Evolutionary conservation across 2,113 vertebrate genomes (phyloP), one percentile per base, ranked within the genome.

Genomic region (Scolopax mira): DNA sequence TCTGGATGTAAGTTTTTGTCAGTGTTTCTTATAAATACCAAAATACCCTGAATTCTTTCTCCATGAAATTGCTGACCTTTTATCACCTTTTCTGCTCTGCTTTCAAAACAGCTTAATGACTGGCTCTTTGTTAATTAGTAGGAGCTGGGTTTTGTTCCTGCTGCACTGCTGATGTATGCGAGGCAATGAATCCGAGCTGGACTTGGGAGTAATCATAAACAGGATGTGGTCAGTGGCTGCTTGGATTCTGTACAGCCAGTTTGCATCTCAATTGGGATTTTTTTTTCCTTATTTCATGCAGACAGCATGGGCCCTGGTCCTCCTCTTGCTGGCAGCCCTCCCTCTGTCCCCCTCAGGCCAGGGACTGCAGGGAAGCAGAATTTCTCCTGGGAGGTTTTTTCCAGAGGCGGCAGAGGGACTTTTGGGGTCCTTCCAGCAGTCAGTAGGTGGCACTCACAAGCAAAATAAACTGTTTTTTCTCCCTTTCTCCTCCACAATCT

Each of bases 401-500:
- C 35, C 18, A 9, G 74, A 66, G 31, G 52, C 7, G 3, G 27
- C 42, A 52, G n/a, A 67, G 46, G 73, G 82, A 18, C 55, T 24
- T 85, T 19, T 15, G 72, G 89, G 87, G 72, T 70, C 91, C 48
- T 86, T n/a, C 3, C 61, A 39, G 67, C 65, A 74, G 89, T 83
- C 96, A 93, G 85, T 84, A 97, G 97, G 85, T 97, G 97, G 93
- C 94, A 95, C 89, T 97, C 89, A 33, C 7, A 55, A n/a, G 75
- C 94, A 86, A 6, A 93, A 73, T 1, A 85, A 88, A 69, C 39
- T 37, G 16, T 62, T 9, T 8, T 6, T 39, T 31, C 62, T 75
- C 18, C 55, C 55, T 67, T 12, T 13, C 9, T 62, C 41, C 42
- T 6, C 17, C 52, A 2, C 1, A 0, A 10, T 42, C 33, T 70